A percentile compares a stretch with the other conserved stretches of the same genome.
phyloP scores from a whole-genome alignment of 2,113 vertebrate genomes.

The Grammomys surdaster region DNA sequence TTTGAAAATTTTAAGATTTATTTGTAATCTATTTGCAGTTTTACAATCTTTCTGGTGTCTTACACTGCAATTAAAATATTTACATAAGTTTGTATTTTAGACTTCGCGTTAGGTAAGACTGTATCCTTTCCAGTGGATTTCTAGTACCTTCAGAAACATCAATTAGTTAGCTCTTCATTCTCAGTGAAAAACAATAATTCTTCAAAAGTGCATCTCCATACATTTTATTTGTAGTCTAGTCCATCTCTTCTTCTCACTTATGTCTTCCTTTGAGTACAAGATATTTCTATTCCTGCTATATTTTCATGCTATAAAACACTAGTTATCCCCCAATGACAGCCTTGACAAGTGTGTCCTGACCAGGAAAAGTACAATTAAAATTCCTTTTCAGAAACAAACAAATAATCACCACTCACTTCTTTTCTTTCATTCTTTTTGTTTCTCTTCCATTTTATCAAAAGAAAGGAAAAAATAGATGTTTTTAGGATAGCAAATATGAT shows the following conservation, averaged over 20 bases:
- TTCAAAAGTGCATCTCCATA: neutral
- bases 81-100: neutral
- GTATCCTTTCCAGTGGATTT: neutral
- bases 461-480: neutral
- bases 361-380: neutral
- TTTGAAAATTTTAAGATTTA: neutral
- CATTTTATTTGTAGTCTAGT: neutral
- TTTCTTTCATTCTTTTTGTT: neutral
- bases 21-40: neutral
- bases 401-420: neutral
- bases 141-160: neutral
- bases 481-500: neutral
- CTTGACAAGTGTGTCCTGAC: neutral
- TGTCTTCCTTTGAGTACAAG: neutral
- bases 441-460: neutral
- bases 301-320: neutral
- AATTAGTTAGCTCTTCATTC: neutral
- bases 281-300: neutral
- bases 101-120: neutral
- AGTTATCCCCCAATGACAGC: neutral
- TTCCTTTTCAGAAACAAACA: neutral
- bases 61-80: constrained; percentile 1
- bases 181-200: neutral
- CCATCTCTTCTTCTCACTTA: neutral
- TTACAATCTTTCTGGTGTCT: neutral